These are phyloP conservation scores for Hydraecia micacea DNA, from an alignment of 2,888 invertebrate species.

Conservation along the genomic window DNA sequence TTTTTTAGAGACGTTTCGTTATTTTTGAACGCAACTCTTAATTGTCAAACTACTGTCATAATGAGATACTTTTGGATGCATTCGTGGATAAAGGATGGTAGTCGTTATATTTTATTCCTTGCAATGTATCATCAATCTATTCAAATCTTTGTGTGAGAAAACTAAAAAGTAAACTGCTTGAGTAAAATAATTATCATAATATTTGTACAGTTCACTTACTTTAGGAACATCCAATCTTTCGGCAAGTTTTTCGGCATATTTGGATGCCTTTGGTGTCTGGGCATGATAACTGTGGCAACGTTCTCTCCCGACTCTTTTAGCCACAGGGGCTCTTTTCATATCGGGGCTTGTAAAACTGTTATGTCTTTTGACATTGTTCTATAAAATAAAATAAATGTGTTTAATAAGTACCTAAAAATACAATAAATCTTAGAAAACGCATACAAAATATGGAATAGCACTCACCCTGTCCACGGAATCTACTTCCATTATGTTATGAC, in stretches of 20 bases:
- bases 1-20: slow-evolving; percentile 58
- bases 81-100: slow-evolving; percentile 60
- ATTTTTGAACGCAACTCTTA: slow-evolving; percentile 78
- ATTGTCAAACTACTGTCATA: slow-evolving; percentile 69
- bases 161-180: neutral
- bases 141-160: neutral
- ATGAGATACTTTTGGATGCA: slow-evolving; percentile 61
- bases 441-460: neutral
- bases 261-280: slow-evolving; percentile 69
- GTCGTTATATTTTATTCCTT: neutral
- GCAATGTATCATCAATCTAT: too few relatives aligned
- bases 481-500: slow-evolving; percentile 53
- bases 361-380: slow-evolving; percentile 81
- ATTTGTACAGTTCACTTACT: slow-evolving; percentile 68
- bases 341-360: slow-evolving; percentile 82
- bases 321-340: slow-evolving; percentile 74
- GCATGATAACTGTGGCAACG: slow-evolving; percentile 84
- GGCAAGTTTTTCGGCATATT: slow-evolving; percentile 54
- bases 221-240: slow-evolving; percentile 70
- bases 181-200: neutral
- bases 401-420: neutral
- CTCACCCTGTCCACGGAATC: slow-evolving; percentile 61
- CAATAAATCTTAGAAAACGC: neutral
- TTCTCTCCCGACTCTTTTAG: slow-evolving; percentile 82
- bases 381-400: neutral